phyloP scores from a whole-genome alignment of 2,113 vertebrate genomes.

The Todiramphus saurophagus region DNA sequence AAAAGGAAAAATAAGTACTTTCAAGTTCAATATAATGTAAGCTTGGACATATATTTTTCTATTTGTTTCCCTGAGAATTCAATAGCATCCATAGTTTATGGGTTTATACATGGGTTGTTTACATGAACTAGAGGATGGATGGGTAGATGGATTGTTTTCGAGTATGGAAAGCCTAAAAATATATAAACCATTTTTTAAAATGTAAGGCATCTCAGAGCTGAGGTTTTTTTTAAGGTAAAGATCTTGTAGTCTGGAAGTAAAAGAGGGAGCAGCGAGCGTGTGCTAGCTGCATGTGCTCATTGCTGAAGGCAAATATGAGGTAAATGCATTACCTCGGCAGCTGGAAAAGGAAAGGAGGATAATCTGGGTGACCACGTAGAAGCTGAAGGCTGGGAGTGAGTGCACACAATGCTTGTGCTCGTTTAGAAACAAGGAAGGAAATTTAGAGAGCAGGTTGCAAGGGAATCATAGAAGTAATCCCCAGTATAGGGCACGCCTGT shows the following conservation, averaged over 20 bases:
- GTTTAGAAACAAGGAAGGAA: background rate
- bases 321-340: background rate
- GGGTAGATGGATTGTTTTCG: background rate
- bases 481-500: accelerated
- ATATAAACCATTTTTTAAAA: background rate
- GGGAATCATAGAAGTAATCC: background rate
- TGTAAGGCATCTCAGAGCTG: background rate
- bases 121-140: background rate
- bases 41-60: background rate
- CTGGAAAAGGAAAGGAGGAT: background rate
- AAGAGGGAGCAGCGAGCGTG: background rate
- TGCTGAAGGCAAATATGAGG: background rate
- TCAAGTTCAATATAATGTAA: background rate
- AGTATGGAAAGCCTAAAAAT: background rate
- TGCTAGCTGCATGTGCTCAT: background rate
- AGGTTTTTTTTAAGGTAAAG: background rate
- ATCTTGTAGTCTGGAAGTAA: background rate
- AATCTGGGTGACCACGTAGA: background rate
- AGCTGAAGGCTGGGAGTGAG: background rate
- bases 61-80: background rate
- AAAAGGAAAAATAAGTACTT: background rate
- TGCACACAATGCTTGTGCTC: accelerated
- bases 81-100: background rate
- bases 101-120: background rate
- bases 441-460: background rate